Percentiles rank a stretch among this genome's conserved stretches.
Evolutionary conservation across 2,888 invertebrate genomes (phyloP).

Genomic region (Poecilobothrus nobilitatus): DNA sequence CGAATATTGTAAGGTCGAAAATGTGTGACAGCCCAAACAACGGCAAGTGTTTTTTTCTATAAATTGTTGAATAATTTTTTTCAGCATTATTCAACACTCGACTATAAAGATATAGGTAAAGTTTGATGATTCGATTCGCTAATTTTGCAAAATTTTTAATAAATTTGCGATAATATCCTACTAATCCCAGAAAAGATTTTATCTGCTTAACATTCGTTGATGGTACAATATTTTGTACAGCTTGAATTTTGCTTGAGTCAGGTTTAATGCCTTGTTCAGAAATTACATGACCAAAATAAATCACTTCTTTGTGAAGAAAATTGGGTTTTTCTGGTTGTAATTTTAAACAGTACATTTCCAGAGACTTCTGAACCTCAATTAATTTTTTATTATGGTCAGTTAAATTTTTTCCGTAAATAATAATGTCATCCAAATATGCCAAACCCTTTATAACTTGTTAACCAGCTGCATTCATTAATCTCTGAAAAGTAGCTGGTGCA

Average conservation of each 20-base stretch:
- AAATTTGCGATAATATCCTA: slow-evolving; percentile 6
- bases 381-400: slow-evolving; percentile 10
- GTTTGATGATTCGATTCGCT: not conserved
- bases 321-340: slow-evolving; percentile 7
- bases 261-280: slow-evolving; percentile 10
- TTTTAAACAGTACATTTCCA: not conserved
- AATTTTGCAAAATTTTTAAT: not conserved
- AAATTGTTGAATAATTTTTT: slow-evolving; percentile 26
- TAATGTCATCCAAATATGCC: slow-evolving; percentile 13
- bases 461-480: slow-evolving; percentile 12
- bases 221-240: not conserved
- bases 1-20: slow-evolving; percentile 29
- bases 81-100: slow-evolving; percentile 26
- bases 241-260: slow-evolving; percentile 9
- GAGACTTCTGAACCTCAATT: not conserved
- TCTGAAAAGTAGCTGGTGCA: slow-evolving; percentile 14
- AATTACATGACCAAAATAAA: slow-evolving; percentile 12
- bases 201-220: slow-evolving; percentile 7
- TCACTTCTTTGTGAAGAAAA: slow-evolving; percentile 10
- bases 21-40: slow-evolving; percentile 24
- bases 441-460: slow-evolving; percentile 11
- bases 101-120: slow-evolving; percentile 27
- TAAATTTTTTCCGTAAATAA: slow-evolving; percentile 7
- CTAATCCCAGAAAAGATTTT: slow-evolving; percentile 5
- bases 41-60: slow-evolving; percentile 27